These are phyloP conservation scores for Nicator chloris DNA, from an alignment of 2,113 vertebrate genomes.

Conservation along the genomic window DNA sequence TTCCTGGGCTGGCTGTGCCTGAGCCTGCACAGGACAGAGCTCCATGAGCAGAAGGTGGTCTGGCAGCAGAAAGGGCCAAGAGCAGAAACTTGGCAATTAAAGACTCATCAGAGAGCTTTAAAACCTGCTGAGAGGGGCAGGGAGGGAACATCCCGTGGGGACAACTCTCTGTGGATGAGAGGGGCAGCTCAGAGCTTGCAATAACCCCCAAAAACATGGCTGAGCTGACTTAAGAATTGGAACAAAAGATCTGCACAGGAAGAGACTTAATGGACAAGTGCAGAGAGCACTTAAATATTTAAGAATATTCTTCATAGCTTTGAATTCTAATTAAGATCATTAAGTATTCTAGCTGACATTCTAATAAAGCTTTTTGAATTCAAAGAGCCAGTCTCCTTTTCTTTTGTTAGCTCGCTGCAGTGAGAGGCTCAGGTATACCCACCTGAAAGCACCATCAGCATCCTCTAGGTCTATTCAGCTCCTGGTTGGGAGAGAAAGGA, in stretches of 20 bases:
- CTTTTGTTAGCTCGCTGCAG: not conserved
- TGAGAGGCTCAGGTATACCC: not conserved
- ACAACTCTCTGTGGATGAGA: not conserved
- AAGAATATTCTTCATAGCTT: not conserved
- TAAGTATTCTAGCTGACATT: slow-evolving; percentile 16
- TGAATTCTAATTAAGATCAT: slow-evolving; percentile 51
- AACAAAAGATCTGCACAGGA: not conserved
- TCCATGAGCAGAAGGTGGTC: rapidly evolving
- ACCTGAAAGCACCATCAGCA: not conserved
- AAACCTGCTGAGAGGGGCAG: not conserved
- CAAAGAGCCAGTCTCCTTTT: not conserved
- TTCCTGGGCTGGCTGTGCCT: not conserved
- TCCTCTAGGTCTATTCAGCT: not conserved
- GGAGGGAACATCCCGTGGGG: not conserved
- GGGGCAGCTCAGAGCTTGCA: not conserved
- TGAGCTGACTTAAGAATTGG: not conserved
- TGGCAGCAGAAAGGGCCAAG: not conserved
- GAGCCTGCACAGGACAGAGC: not conserved
- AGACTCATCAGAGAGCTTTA: not conserved
- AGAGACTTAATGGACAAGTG: slow-evolving; percentile 7
- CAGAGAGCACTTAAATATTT: slow-evolving; percentile 35
- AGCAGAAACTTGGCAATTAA: not conserved
- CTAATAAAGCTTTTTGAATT: slow-evolving; percentile 19
- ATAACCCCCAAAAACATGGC: not conserved
- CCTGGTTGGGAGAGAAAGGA: not conserved